phyloP scores from a whole-genome alignment of 2,113 vertebrate species.

The Paradoxurus hermaphroditus region DNA sequence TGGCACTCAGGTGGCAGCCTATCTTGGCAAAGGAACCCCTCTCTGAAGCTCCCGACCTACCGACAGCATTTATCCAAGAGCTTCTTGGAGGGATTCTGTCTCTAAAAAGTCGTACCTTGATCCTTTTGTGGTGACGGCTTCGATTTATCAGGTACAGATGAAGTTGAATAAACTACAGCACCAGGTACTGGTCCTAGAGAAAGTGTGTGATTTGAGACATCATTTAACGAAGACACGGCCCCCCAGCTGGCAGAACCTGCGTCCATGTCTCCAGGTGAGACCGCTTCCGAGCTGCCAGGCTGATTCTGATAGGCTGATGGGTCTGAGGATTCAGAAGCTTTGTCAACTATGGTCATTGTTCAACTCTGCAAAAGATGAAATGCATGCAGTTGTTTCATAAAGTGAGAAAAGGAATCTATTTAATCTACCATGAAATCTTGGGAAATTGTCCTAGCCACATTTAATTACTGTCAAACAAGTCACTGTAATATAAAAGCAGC shows the following conservation, averaged over 20 bases:
- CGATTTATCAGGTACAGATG: conserved; percentile 87
- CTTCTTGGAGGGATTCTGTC: background rate
- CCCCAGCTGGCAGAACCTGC: conserved; percentile 90
- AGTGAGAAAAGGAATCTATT: background rate
- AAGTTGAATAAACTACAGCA: conserved; percentile 90
- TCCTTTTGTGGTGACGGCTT: conserved; percentile 87
- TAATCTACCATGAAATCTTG: background rate
- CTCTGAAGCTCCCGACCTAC: background rate
- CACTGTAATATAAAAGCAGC: background rate
- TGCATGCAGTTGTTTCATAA: conserved; percentile 49
- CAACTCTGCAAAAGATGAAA: conserved; percentile 87
- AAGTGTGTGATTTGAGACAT: conserved; percentile 88
- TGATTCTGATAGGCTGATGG: conserved; percentile 89
- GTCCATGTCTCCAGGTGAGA: conserved; percentile 93
- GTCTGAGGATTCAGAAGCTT: conserved; percentile 92
- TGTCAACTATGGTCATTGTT: conserved; percentile 99
- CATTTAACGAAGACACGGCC: conserved; percentile 86
- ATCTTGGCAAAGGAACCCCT: background rate
- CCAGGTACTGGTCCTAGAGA: conserved; percentile 90
- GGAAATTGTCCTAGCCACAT: background rate
- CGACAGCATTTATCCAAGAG: background rate
- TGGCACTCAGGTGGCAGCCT: background rate
- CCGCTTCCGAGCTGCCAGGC: conserved; percentile 86
- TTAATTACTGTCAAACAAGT: conserved; percentile 18
- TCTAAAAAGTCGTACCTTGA: conserved; percentile 82